A percentile compares a stretch with the other conserved stretches of the same genome.
Conservation (phyloP, 2,888 invertebrate species). For the Merodon equestris region DNA sequence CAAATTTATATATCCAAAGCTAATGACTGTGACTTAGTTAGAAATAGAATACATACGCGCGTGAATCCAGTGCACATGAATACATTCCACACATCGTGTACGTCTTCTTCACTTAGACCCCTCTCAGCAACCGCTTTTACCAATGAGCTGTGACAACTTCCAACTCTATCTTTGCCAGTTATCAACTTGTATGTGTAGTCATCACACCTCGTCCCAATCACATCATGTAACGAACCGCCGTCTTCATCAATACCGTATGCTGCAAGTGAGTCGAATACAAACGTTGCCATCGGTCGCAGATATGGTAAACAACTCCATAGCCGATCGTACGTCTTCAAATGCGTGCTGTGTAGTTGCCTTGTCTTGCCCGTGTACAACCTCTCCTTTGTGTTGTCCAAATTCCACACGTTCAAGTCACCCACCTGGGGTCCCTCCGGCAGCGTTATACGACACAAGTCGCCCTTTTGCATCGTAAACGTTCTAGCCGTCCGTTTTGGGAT, state of each 20-base stretch:
- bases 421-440: constrained; percentile 79
- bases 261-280: constrained; percentile 79
- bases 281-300: constrained; percentile 79
- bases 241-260: constrained; percentile 79
- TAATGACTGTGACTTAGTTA: not conserved
- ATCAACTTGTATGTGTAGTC: constrained; percentile 80
- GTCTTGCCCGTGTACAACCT: constrained; percentile 80
- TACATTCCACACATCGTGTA: constrained; percentile 81
- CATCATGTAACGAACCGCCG: constrained; percentile 79
- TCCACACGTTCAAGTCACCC: constrained; percentile 80
- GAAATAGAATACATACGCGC: constrained; percentile 71
- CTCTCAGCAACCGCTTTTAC: constrained; percentile 77
- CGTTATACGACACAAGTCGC: constrained; percentile 79
- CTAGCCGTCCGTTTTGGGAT: constrained; percentile 78
- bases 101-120: constrained; percentile 78
- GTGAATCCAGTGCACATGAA: constrained; percentile 80
- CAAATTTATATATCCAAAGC: no score
- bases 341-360: constrained; percentile 79
- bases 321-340: constrained; percentile 79
- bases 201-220: constrained; percentile 80
- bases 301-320: constrained; percentile 80
- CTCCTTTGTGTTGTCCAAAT: constrained; percentile 78
- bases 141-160: constrained; percentile 79
- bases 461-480: constrained; percentile 78
- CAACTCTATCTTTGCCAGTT: constrained; percentile 78